Percentiles rank a stretch among this genome's conserved stretches.
Evolutionary conservation across 2,113 vertebrate genomes (phyloP).

Genomic region (Astur gentilis): DNA sequence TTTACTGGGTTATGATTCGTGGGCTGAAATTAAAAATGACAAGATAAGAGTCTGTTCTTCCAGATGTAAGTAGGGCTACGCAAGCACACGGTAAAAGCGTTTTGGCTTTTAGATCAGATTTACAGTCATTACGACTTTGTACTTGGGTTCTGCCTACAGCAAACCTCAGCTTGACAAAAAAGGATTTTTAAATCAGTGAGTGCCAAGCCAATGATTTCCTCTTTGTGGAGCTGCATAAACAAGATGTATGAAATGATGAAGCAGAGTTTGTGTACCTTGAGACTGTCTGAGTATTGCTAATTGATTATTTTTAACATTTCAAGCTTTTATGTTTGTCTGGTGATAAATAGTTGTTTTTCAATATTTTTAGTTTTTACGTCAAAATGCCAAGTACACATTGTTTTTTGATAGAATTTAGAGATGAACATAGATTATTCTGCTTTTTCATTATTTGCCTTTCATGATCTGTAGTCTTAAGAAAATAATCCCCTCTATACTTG

Average conservation of each 20-base stretch:
- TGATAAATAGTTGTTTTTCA: not conserved
- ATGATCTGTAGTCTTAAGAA: not conserved
- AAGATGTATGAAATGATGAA: not conserved
- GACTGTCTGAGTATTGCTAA: not conserved
- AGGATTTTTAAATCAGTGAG: not conserved
- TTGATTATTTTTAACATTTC: not conserved
- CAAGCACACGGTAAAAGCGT: not conserved
- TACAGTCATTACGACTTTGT: not conserved
- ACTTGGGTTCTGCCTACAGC: not conserved
- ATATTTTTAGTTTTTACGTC: not conserved
- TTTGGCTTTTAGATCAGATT: not conserved
- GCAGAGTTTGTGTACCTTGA: not conserved
- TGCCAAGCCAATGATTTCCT: not conserved
- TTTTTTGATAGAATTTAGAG: not conserved
- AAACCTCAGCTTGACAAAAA: not conserved
- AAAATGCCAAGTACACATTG: not conserved
- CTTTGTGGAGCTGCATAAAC: not conserved
- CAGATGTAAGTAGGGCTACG: not conserved
- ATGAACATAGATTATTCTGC: not conserved
- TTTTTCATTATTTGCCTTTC: not conserved
- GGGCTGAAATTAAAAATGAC: not conserved
- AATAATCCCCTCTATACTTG: not conserved
- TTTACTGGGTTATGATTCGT: not conserved
- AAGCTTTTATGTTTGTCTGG: not conserved
- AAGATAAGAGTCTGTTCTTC: not conserved